phyloP scores from a whole-genome alignment of 2,888 invertebrate genomes.

The Odontothrips loti region DNA sequence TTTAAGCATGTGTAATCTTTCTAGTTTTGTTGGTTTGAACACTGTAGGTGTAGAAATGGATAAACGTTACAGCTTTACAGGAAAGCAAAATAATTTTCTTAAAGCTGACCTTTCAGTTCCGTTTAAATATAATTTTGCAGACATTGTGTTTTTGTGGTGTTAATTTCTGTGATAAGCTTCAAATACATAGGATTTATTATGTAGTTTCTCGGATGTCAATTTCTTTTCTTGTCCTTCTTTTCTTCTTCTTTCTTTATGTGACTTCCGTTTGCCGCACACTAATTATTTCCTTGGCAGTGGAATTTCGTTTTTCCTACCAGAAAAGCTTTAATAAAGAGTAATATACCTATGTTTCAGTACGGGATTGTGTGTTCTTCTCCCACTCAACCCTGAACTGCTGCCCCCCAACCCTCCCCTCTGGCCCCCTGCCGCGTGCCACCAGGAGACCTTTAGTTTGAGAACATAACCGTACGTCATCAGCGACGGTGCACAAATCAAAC shows the following conservation, averaged over 20 bases:
- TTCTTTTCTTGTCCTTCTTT: background rate
- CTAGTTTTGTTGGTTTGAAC: background rate
- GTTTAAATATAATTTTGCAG: background rate
- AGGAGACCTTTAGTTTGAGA: too few relatives aligned
- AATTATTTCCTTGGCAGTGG: background rate
- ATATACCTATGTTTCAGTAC: background rate
- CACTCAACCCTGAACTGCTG: too few relatives aligned
- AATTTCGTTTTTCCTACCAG: background rate
- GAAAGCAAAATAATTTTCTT: background rate
- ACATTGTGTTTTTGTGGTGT: background rate
- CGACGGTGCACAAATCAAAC: too few relatives aligned
- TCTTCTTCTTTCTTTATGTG: background rate
- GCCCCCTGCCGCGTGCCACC: too few relatives aligned
- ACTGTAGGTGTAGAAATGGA: background rate
- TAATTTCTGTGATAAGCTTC: slow-evolving; percentile 20
- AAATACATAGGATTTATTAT: background rate
- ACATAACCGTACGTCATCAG: too few relatives aligned
- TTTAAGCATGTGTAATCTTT: background rate
- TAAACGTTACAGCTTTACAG: background rate
- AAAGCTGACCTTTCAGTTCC: background rate
- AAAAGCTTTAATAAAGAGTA: background rate
- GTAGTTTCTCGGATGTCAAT: background rate
- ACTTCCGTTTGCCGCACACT: background rate
- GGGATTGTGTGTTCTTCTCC: too few relatives aligned
- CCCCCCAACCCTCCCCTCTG: too few relatives aligned